These are phyloP conservation scores for Pseudolycoriella hygida DNA, from an alignment of 2,888 invertebrate genomes.

Conservation along the genomic window DNA sequence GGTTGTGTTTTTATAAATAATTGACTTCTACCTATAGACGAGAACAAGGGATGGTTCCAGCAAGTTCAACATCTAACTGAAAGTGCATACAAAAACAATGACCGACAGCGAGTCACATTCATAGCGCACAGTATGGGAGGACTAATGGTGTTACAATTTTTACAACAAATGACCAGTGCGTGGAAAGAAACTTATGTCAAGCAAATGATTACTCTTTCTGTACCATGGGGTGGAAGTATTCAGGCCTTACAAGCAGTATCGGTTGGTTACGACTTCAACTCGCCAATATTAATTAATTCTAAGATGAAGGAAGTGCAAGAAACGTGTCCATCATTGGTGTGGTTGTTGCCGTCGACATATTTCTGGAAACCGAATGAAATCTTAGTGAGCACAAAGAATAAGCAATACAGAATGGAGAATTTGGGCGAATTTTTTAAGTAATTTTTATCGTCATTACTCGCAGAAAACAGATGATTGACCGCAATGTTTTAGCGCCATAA, in stretches of 20 bases:
- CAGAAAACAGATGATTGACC: background rate
- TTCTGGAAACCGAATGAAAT: too few species aligned
- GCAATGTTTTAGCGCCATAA: background rate
- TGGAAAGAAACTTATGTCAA: constrained; percentile 2
- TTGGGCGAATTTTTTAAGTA: background rate
- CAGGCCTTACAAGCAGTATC: background rate
- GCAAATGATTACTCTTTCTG: background rate
- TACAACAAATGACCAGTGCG: background rate
- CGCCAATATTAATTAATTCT: background rate
- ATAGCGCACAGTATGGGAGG: constrained; percentile 1
- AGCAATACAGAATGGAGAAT: background rate
- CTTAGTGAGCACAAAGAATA: background rate
- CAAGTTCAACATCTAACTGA: background rate
- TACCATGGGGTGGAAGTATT: background rate
- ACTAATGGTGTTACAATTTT: background rate
- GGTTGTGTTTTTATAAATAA: background rate
- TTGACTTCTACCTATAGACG: background rate
- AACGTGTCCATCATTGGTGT: constrained; percentile 1
- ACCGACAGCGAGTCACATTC: background rate
- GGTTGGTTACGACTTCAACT: background rate
- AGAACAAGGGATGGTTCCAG: constrained; percentile 1
- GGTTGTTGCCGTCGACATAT: constrained; percentile 1
- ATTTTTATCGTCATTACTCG: background rate
- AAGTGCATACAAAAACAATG: background rate
- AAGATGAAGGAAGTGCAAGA: constrained; percentile 3